These are phyloP conservation scores for Hirundo rustica DNA, from an alignment of 2,797 vertebrate genomes.

Conservation along the genomic window DNA sequence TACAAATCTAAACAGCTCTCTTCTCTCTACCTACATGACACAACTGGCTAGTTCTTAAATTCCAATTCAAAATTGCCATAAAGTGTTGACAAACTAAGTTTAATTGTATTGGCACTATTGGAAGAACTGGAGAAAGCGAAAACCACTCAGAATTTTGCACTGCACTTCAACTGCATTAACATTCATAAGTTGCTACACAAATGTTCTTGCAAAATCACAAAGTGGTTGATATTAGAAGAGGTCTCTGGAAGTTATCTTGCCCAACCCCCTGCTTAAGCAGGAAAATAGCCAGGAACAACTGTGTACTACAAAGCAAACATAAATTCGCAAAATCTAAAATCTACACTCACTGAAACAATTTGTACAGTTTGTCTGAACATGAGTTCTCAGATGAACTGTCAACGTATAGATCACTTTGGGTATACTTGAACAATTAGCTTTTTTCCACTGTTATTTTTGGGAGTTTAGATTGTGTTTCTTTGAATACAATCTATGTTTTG, in stretches of 20 bases:
- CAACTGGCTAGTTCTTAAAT: background rate
- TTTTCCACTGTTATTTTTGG: background rate
- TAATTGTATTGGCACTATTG: background rate
- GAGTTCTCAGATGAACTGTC: background rate
- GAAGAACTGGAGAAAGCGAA: background rate
- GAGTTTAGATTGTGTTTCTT: background rate
- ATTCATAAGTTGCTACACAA: background rate
- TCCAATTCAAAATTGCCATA: background rate
- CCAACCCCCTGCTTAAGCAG: background rate
- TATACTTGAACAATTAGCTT: background rate
- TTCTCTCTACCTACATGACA: background rate
- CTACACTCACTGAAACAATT: background rate
- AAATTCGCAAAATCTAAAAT: background rate
- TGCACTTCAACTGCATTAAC: background rate
- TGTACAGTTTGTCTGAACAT: background rate
- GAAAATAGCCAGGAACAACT: background rate
- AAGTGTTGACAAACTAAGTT: background rate
- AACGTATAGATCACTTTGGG: accelerated
- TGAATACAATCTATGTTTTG: background rate
- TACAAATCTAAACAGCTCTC: background rate
- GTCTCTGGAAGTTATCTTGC: background rate
- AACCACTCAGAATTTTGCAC: background rate
- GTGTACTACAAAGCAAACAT: background rate
- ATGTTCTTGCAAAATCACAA: background rate
- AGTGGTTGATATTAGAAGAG: background rate